Evolutionary conservation across 2,113 vertebrate species (phyloP).

Genomic region (Xenopus laevis): DNA sequence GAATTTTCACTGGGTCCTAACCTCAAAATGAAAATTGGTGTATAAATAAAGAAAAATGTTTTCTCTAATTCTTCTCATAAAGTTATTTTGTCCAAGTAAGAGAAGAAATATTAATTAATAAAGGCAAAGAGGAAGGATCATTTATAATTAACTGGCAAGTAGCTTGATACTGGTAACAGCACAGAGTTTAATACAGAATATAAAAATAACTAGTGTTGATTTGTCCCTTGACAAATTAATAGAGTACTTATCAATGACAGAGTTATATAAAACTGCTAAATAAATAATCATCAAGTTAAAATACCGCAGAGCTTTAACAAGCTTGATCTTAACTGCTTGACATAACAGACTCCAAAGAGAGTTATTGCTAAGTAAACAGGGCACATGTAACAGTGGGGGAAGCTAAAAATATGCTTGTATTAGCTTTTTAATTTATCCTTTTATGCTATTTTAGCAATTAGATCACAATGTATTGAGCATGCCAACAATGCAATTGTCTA

Average conservation of each 20-base stretch:
- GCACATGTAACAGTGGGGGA: not conserved
- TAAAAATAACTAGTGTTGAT: slow-evolving; percentile 88
- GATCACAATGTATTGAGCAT: not conserved
- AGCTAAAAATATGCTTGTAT: not conserved
- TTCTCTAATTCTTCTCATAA: slow-evolving; percentile 65
- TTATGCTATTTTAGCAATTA: not conserved
- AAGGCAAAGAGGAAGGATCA: slow-evolving; percentile 75
- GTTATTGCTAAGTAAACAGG: slow-evolving; percentile 67
- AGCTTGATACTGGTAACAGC: slow-evolving; percentile 90
- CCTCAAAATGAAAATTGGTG: no score
- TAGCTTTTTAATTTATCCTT: not conserved
- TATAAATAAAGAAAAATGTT: no score
- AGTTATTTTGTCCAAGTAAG: slow-evolving; percentile 84
- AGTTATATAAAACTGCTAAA: slow-evolving; percentile 97
- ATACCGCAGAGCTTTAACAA: slow-evolving; percentile 94
- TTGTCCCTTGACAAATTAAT: slow-evolving; percentile 95
- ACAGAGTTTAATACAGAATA: slow-evolving; percentile 86
- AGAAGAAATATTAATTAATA: slow-evolving; percentile 95
- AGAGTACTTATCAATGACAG: slow-evolving; percentile 95
- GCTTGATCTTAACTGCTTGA: slow-evolving; percentile 93
- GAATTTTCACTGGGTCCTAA: no score
- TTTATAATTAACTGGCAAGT: slow-evolving; percentile 98
- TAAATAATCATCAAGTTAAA: slow-evolving; percentile 98
- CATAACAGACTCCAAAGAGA: slow-evolving; percentile 76
- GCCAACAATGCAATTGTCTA: no score